Evolutionary conservation across 2,797 vertebrate genomes (phyloP).

Genomic region (Enteromius unitaeniatus): DNA sequence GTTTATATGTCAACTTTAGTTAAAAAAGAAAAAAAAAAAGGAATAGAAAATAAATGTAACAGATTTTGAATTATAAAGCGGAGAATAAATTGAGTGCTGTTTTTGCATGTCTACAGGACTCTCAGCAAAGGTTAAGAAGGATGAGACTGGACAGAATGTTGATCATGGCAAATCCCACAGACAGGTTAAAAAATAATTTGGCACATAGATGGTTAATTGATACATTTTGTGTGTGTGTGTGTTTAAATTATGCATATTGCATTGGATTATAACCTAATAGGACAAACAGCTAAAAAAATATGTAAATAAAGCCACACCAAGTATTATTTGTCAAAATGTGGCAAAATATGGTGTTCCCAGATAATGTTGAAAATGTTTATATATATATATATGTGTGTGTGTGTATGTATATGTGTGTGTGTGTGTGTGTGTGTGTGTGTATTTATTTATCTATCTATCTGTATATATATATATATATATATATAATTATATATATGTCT

Average conservation of each 20-base stretch:
- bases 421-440: too few relatives aligned
- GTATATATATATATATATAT: too few relatives aligned
- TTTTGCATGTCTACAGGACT: constrained; percentile 33
- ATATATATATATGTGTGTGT: too few relatives aligned
- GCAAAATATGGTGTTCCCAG: background rate
- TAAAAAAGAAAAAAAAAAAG: background rate
- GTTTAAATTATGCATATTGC: background rate
- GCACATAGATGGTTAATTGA: background rate
- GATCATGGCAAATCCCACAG: constrained; percentile 53
- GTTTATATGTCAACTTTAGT: background rate
- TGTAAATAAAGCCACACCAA: background rate
- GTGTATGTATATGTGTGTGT: too few relatives aligned
- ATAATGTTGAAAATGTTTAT: background rate
- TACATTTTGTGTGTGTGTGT: background rate
- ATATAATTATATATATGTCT: too few relatives aligned
- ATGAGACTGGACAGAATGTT: constrained; percentile 61
- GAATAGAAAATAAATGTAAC: background rate
- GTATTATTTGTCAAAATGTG: background rate
- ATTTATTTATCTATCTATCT: too few relatives aligned
- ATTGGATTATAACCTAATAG: background rate
- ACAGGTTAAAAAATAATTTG: constrained; percentile 64
- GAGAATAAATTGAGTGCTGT: background rate
- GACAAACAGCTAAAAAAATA: background rate
- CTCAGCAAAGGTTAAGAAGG: constrained; percentile 61
- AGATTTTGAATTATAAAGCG: background rate